Conservation (phyloP, 23 tunicate genomes). For the Styela plicata region DNA sequence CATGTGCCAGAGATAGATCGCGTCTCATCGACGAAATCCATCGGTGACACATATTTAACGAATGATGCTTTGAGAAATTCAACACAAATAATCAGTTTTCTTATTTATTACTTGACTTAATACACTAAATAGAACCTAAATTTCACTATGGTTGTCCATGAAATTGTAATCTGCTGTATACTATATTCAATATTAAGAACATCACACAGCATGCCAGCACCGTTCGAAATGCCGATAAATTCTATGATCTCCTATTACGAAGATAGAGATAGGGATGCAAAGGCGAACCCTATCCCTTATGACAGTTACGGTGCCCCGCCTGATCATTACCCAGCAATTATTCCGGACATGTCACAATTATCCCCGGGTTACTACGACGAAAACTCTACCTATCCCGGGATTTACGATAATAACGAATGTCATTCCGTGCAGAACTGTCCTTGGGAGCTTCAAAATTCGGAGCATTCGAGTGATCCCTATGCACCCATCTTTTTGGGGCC, state of each 20-base stretch:
- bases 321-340: slow-evolving; percentile 15
- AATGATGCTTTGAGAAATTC: no score
- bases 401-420: slow-evolving; percentile 5
- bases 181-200: no score
- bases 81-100: no score
- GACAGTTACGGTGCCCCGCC: slow-evolving; percentile 14
- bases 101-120: no score
- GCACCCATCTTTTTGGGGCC: neutral
- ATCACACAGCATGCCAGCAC: neutral
- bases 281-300: neutral
- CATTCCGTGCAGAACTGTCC: slow-evolving; percentile 10
- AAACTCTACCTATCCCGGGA: neutral
- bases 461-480: neutral
- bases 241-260: neutral
- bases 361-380: neutral
- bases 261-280: neutral
- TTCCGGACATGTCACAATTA: neutral
- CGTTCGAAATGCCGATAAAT: slow-evolving; percentile 14
- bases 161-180: no score
- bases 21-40: no score
- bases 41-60: no score
- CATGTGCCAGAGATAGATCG: no score
- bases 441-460: slow-evolving; percentile 5
- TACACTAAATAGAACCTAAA: no score
- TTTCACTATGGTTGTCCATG: no score